phyloP scores from a whole-genome alignment of 2,113 vertebrate genomes.

The Lynx canadensis region DNA sequence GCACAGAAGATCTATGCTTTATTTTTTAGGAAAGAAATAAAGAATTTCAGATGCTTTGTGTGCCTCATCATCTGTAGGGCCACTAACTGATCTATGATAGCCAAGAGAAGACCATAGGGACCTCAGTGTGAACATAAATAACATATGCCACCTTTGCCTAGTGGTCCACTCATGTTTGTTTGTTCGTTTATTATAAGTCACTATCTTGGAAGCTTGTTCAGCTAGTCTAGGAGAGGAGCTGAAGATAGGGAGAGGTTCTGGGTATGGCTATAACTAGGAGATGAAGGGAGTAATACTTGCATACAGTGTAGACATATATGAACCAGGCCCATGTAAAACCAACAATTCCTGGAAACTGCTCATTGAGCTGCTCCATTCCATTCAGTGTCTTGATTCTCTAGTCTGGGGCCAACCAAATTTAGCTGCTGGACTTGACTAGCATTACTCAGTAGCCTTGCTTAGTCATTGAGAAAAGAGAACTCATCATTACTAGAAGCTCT shows the following conservation, averaged over 20 bases:
- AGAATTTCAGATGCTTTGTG: neutral
- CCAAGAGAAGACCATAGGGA: neutral
- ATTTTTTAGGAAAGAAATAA: neutral
- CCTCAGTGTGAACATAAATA: neutral
- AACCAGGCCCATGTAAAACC: neutral
- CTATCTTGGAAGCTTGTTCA: neutral
- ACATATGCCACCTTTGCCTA: neutral
- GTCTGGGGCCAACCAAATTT: neutral
- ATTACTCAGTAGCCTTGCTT: neutral
- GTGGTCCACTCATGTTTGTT: neutral
- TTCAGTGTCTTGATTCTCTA: neutral
- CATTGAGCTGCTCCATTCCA: neutral
- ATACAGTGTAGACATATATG: neutral
- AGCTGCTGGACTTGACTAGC: neutral
- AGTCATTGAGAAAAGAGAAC: neutral
- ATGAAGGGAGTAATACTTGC: neutral
- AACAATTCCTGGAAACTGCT: neutral
- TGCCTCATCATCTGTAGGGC: neutral
- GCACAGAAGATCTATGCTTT: neutral
- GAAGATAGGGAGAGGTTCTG: neutral
- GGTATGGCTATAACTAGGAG: neutral
- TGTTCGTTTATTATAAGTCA: neutral
- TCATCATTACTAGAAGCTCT: neutral
- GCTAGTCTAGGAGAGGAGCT: neutral
- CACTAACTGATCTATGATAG: neutral